Evolutionary conservation across 2,797 vertebrate species (phyloP).

Genomic region (Lateolabrax maculatus): DNA sequence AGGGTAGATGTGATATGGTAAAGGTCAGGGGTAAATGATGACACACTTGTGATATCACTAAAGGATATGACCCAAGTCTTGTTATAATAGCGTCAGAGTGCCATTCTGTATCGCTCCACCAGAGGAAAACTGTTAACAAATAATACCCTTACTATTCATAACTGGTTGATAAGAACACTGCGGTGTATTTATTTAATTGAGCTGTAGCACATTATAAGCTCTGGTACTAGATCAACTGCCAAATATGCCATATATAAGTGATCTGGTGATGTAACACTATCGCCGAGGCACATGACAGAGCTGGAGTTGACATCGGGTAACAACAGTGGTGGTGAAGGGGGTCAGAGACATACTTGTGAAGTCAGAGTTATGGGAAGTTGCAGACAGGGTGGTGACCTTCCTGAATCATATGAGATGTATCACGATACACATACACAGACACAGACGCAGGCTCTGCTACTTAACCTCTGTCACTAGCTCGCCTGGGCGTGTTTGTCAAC

Average conservation of each 20-base stretch:
- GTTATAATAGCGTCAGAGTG: conserved; percentile 13
- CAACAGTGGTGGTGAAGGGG: neutral
- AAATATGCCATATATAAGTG: conserved; percentile 25
- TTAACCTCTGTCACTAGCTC: conserved; percentile 2
- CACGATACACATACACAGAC: conserved; percentile 28
- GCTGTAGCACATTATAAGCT: neutral
- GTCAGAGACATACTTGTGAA: conserved; percentile 4
- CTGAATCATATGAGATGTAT: conserved; percentile 28
- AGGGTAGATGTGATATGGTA: conserved; percentile 16
- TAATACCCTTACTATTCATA: conserved; percentile 8
- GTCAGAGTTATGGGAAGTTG: neutral
- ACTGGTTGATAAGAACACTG: conserved; percentile 9
- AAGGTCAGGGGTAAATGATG: conserved; percentile 41
- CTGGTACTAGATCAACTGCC: neutral
- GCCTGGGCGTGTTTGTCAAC: conserved; percentile 71
- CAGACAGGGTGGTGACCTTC: conserved; percentile 47
- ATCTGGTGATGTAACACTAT: conserved; percentile 14
- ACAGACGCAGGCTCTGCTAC: conserved; percentile 1
- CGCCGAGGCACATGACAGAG: conserved; percentile 45
- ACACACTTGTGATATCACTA: conserved; percentile 42
- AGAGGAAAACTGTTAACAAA: conserved; percentile 26
- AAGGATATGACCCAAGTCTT: conserved; percentile 4
- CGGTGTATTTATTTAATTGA: conserved; percentile 6
- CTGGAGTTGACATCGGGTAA: conserved; percentile 23
- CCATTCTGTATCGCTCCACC: conserved; percentile 2